Base-by-base conservation (phyloP, 2,113 vertebrate genomes). In the Lepisosteus oculatus region DNA sequence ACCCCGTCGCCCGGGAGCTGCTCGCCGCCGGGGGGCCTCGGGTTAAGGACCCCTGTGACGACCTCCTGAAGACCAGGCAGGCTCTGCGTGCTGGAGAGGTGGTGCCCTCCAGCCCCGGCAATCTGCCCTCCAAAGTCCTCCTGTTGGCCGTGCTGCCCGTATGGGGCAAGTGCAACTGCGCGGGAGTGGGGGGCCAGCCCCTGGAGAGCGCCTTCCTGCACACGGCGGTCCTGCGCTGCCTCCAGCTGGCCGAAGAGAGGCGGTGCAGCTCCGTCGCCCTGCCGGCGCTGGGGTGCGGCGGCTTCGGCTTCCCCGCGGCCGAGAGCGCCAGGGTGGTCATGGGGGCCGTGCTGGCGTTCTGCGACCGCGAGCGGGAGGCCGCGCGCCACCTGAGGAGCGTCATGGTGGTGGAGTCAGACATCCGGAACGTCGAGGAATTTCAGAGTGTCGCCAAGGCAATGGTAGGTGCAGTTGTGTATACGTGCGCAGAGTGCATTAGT, bases 121-220 rank as follows among this genome's bases (percentile, higher is more conserved):
- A 72, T n/a, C 74, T 81, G 9, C 57, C 69, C 15, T 55, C 63
- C 55, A 75, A 78, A 54, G 71, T n/a, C 4, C 72, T 84, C 8
- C 47, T 84, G 14, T 83, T 74, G 17, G 76, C 77, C 3, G 71
- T 74, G 9, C 65, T 81, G 65, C 47, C 70, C 65, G n/a, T 74
- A 61, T 69, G 74, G 76, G 47, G 70, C 42, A 71, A 29, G 4
- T 15, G 43, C 29, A 61, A 15, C 8, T 15, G 15, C 14, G 17
- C 3, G 8, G 62, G 29, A 29, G 29, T 41, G 42, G 14, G 7
- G 6, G 11, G 43, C 15, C 17, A n/a, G 42, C 3, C 47, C 17
- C 59, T 68, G 8, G 44, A 69, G 12, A 63, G 8, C 5, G 12
- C 9, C 1, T 67, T 76, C 43, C 69, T 84, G 3, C 57, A 69